These are phyloP conservation scores for Furnarius figulus DNA, from an alignment of 2,113 vertebrate species.

Conservation along the genomic window DNA sequence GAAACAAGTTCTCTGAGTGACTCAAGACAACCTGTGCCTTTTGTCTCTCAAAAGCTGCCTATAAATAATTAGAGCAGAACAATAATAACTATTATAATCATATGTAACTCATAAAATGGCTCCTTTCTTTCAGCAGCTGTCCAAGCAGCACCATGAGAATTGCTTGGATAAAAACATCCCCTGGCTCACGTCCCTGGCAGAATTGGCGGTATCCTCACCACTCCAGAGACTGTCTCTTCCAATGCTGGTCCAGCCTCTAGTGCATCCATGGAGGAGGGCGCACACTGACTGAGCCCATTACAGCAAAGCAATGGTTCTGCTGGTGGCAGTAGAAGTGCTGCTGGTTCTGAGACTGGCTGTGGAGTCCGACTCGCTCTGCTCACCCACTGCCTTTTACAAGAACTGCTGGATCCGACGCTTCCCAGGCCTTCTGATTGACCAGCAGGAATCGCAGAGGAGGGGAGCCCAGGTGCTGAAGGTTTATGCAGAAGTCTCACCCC, in stretches of 20 bases:
- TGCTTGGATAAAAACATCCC: background rate
- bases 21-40: background rate
- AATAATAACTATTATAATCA: background rate
- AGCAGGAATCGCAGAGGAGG: conserved; percentile 82
- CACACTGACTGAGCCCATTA: background rate
- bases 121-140: background rate
- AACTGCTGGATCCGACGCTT: conserved; percentile 94
- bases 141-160: background rate
- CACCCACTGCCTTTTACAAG: conserved; percentile 83
- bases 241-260: background rate
- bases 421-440: conserved; percentile 82
- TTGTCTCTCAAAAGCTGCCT: background rate
- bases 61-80: background rate
- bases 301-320: conserved; percentile 73
- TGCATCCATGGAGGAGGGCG: background rate
- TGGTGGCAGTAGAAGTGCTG: conserved; percentile 54
- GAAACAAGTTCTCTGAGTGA: background rate
- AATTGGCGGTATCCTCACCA: background rate
- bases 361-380: conserved; percentile 76
- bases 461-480: conserved; percentile 83
- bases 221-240: background rate
- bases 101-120: background rate
- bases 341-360: conserved; percentile 69
- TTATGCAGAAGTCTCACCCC: conserved; percentile 81
- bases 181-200: background rate